A percentile compares a stretch with the other conserved stretches of the same genome.
These are phyloP conservation scores for Hypanus sabinus DNA, from an alignment of 2,113 vertebrate species.

Conservation along the genomic window DNA sequence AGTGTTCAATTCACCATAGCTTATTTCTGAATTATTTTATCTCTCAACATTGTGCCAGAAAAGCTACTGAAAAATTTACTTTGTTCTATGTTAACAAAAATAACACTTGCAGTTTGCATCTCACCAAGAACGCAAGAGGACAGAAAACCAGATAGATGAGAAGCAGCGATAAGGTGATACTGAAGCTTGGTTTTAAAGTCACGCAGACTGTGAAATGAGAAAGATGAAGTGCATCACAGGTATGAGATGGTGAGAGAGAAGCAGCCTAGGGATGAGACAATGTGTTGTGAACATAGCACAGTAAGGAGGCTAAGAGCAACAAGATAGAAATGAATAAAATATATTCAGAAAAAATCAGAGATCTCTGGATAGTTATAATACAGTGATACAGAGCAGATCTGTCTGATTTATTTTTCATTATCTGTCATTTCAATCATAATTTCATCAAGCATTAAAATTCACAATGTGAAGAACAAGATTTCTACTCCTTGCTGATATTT, in stretches of 20 bases:
- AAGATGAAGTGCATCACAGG: background rate
- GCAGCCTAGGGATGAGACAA: background rate
- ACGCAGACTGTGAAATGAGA: background rate
- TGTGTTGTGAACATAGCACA: background rate
- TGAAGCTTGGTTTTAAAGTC: background rate
- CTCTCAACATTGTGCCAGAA: background rate
- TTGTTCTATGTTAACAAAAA: background rate
- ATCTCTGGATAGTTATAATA: background rate
- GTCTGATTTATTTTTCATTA: background rate
- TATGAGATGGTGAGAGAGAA: background rate
- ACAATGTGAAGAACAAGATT: background rate
- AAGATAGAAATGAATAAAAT: conserved; percentile 1
- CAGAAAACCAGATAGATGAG: background rate
- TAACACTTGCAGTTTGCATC: background rate
- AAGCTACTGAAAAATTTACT: too few relatives aligned
- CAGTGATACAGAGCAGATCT: background rate
- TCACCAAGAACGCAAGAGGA: background rate
- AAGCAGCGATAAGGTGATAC: background rate
- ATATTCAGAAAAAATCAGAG: background rate
- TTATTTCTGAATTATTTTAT: background rate
- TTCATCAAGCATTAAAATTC: background rate
- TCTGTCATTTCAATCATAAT: background rate
- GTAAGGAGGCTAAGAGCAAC: background rate
- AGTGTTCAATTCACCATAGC: background rate
- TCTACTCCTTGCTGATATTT: background rate